Evolutionary conservation across 2,888 invertebrate species (phyloP).

Genomic region (Pyrocoelia pectoralis): DNA sequence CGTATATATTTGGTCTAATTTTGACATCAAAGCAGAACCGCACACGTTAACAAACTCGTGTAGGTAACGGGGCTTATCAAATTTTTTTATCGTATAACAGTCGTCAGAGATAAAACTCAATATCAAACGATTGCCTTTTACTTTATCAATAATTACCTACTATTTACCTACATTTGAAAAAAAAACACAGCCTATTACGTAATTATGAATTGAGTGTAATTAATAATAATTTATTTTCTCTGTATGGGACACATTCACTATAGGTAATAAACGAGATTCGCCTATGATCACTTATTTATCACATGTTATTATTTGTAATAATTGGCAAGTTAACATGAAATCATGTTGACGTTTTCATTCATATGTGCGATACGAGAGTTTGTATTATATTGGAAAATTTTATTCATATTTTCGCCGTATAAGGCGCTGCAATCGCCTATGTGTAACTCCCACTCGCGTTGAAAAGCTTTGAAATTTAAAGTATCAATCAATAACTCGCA

Average conservation of each 20-base stretch:
- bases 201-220: background rate
- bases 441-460: conserved; percentile 12
- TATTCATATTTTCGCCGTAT: conserved; percentile 23
- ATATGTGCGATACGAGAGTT: background rate
- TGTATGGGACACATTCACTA: too few species aligned
- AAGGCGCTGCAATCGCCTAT: conserved; percentile 21
- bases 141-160: background rate
- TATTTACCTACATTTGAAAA: background rate
- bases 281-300: background rate
- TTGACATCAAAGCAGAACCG: background rate
- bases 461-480: conserved; percentile 8
- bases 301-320: background rate
- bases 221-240: too few species aligned
- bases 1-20: conserved; percentile 11
- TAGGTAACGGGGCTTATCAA: background rate
- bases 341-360: background rate
- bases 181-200: background rate
- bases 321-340: too few species aligned
- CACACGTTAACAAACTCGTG: background rate
- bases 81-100: background rate
- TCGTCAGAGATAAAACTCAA: background rate
- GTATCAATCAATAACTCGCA: conserved; percentile 22
- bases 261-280: background rate
- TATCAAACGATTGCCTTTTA: background rate
- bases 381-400: conserved; percentile 17